A percentile compares a stretch with the other conserved stretches of the same genome.
Evolutionary conservation across 2,888 invertebrate genomes (phyloP).

Genomic region (Itoplectis maculator): DNA sequence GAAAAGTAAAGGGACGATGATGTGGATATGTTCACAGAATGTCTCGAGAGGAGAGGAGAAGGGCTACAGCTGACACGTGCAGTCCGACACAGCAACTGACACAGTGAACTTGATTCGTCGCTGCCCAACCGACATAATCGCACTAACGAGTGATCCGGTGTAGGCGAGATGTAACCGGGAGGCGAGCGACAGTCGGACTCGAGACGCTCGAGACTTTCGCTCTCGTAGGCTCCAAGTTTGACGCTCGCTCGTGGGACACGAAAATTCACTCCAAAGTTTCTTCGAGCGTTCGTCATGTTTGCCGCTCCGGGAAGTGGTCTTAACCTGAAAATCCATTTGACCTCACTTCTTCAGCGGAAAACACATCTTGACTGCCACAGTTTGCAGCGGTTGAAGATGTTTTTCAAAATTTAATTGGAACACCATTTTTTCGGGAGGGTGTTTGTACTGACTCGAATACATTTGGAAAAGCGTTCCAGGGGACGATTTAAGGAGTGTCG

Average conservation of each 20-base stretch:
- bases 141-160: constrained; percentile 36
- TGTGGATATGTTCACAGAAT: not conserved
- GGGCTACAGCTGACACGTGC: not conserved
- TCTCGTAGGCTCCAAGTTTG: not conserved
- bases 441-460: too few relatives aligned
- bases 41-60: not conserved
- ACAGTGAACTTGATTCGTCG: constrained; percentile 39
- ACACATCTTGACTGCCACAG: not conserved
- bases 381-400: too few relatives aligned
- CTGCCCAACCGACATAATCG: constrained; percentile 34
- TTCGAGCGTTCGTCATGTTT: not conserved
- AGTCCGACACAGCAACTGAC: constrained; percentile 6
- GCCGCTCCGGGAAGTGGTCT: not conserved
- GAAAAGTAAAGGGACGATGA: not conserved
- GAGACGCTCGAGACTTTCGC: constrained; percentile 19
- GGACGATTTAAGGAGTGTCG: too few relatives aligned
- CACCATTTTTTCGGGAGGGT: too few relatives aligned
- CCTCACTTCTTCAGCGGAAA: not conserved
- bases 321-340: not conserved
- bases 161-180: constrained; percentile 25
- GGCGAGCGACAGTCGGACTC: constrained; percentile 11
- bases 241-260: constrained; percentile 1
- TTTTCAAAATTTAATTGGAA: too few relatives aligned
- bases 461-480: too few relatives aligned
- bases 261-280: constrained; percentile 10